phyloP scores from a whole-genome alignment of 2,113 vertebrate species.

The Siphamia tubifer region DNA sequence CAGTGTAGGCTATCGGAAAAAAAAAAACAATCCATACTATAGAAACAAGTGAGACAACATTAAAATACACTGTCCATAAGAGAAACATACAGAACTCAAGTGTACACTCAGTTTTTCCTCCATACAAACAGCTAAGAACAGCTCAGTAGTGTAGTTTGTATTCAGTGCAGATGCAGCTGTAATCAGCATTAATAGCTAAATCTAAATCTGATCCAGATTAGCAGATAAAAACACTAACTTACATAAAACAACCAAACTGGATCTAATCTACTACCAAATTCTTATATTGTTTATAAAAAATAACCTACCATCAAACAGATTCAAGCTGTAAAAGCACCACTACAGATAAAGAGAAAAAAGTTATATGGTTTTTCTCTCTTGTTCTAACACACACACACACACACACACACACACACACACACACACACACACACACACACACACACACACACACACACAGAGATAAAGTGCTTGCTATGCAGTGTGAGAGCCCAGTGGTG shows the following conservation, averaged over 20 bases:
- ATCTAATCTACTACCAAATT: neutral
- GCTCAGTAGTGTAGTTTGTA: neutral
- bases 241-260: neutral
- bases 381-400: neutral
- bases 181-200: neutral
- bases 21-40: neutral
- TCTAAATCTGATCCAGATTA: constrained; percentile 23
- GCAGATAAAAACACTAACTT: constrained; percentile 16
- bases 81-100: no score
- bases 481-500: constrained; percentile 19
- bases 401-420: neutral
- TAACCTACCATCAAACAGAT: neutral
- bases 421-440: neutral
- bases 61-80: no score
- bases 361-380: neutral
- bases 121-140: neutral
- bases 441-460: neutral
- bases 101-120: neutral
- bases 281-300: neutral
- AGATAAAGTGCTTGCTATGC: constrained; percentile 27
- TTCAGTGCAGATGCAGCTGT: constrained; percentile 15
- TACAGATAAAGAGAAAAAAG: no score
- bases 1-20: neutral
- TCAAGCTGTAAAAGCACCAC: neutral
- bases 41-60: no score